phyloP scores from a whole-genome alignment of 2,797 vertebrate species.

The Leucoraja ocellata region DNA sequence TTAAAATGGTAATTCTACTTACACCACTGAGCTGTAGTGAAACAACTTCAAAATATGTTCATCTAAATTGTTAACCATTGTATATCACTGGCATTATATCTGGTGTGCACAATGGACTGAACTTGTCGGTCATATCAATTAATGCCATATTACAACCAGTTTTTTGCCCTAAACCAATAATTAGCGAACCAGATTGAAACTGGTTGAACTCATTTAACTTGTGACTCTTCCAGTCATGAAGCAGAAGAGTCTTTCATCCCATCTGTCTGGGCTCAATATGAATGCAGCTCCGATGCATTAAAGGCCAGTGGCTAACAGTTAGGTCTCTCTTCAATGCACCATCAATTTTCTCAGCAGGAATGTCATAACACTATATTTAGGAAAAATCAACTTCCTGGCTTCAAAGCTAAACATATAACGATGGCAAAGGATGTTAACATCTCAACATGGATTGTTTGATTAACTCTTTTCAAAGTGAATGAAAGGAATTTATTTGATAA shows the following conservation, averaged over 20 bases:
- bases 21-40: neutral
- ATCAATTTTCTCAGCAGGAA: slow-evolving; percentile 32
- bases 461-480: neutral
- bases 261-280: slow-evolving; percentile 18
- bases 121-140: neutral
- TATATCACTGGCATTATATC: neutral
- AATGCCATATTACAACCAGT: neutral
- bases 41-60: neutral
- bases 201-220: neutral
- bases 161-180: neutral
- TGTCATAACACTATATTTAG: slow-evolving; percentile 31
- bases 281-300: neutral
- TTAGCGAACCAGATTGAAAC: neutral
- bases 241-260: slow-evolving; percentile 20
- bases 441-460: neutral
- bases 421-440: neutral
- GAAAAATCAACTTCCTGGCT: slow-evolving; percentile 26
- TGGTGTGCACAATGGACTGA: neutral
- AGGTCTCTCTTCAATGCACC: slow-evolving; percentile 13
- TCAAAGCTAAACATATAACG: neutral
- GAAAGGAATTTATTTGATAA: neutral
- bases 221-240: neutral
- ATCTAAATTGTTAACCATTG: neutral
- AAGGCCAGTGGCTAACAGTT: neutral
- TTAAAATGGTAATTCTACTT: neutral